A percentile compares a stretch with the other conserved stretches of the same genome.
phyloP scores from a whole-genome alignment of 2,888 invertebrate genomes.

The Iphiclides podalirius region DNA sequence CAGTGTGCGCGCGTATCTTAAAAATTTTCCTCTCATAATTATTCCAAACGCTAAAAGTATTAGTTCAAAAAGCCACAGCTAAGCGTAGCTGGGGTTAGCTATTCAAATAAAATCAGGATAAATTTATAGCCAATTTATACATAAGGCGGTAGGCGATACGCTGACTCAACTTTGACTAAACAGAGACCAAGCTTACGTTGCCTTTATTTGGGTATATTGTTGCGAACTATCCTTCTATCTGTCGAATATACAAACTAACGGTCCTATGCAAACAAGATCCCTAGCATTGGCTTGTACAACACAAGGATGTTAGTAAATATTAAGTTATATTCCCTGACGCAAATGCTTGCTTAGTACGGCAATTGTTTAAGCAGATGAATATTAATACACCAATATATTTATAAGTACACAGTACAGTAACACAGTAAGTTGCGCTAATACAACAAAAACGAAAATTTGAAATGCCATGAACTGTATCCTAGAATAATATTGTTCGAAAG shows the following conservation, averaged over 20 bases:
- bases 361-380: neutral
- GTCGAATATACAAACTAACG: constrained; percentile 6
- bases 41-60: too few relatives aligned
- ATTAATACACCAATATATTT: neutral
- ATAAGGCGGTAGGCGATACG: neutral
- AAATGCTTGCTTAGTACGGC: constrained; percentile 1
- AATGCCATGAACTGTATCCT: too few relatives aligned
- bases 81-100: too few relatives aligned
- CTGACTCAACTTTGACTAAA: neutral
- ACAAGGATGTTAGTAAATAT: constrained; percentile 11
- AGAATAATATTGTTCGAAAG: too few relatives aligned
- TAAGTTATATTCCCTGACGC: constrained; percentile 10
- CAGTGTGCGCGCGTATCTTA: too few relatives aligned
- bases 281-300: neutral
- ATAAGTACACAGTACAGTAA: too few relatives aligned
- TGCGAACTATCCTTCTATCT: constrained; percentile 8
- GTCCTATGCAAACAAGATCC: constrained; percentile 16
- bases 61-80: too few relatives aligned
- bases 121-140: neutral
- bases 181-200: neutral
- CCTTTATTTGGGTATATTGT: constrained; percentile 13
- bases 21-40: too few relatives aligned
- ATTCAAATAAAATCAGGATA: too few relatives aligned
- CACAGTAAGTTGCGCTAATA: too few relatives aligned
- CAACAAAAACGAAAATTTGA: too few relatives aligned